Percentiles rank a stretch among this genome's conserved stretches.
Evolutionary conservation across 2,797 vertebrate species (phyloP).

Genomic region (Fistularia tabacaria): DNA sequence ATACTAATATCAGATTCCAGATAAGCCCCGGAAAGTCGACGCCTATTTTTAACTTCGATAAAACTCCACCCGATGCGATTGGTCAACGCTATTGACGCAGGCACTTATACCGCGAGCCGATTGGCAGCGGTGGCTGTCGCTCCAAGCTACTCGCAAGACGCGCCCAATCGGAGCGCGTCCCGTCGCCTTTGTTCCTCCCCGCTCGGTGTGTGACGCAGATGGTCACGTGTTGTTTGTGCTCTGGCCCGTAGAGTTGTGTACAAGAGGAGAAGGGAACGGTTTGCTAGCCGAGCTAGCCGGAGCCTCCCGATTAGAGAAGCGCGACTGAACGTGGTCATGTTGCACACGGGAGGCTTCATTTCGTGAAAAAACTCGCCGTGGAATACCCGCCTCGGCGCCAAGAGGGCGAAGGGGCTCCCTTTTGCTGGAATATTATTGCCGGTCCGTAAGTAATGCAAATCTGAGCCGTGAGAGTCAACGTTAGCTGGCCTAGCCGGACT

Average conservation of each 20-base stretch:
- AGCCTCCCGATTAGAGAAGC: conserved; percentile 66
- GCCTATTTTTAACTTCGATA: conserved; percentile 41
- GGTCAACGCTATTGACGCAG: conserved; percentile 58
- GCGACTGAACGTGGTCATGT: conserved; percentile 69
- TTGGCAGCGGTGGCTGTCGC: conserved; percentile 16
- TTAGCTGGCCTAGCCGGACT: conserved; percentile 72
- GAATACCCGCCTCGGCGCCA: conserved; percentile 25
- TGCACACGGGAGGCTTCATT: conserved; percentile 64
- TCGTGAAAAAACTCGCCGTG: conserved; percentile 38
- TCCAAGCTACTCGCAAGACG: not conserved
- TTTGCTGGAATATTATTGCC: conserved; percentile 9
- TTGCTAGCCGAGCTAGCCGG: conserved; percentile 71
- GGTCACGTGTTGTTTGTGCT: conserved; percentile 94
- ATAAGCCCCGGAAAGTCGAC: conserved; percentile 33
- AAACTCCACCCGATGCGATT: conserved; percentile 52
- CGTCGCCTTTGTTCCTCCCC: conserved; percentile 41
- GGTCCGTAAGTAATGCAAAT: conserved; percentile 41
- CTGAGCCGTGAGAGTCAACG: conserved; percentile 55
- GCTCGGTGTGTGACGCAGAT: conserved; percentile 57
- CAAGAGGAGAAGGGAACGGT: conserved; percentile 62
- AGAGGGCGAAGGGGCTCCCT: conserved; percentile 26
- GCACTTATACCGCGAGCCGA: not conserved
- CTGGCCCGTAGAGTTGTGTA: conserved; percentile 77
- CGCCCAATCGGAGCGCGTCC: conserved; percentile 44
- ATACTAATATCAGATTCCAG: conserved; percentile 26